Conservation (phyloP, 1,140 invertebrate species). For the Drosophila elegans region DNA sequence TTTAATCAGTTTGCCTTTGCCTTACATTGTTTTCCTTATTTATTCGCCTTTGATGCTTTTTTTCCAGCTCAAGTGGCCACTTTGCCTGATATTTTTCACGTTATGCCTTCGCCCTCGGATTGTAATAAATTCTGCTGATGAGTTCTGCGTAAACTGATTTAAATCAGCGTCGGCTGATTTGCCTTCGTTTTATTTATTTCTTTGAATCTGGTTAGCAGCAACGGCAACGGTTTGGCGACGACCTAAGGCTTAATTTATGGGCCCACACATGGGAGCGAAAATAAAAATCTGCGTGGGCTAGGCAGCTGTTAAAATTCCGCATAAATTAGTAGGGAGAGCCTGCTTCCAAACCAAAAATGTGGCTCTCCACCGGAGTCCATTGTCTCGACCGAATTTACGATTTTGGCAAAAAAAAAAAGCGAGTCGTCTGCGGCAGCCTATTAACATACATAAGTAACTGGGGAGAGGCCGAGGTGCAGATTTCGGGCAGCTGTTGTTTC, state of each 20-base stretch:
- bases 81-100: constrained; percentile 46
- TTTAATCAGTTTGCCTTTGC: constrained; percentile 56
- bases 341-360: too few relatives aligned
- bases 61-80: constrained; percentile 45
- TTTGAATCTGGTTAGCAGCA: constrained; percentile 41
- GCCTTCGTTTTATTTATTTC: constrained; percentile 62
- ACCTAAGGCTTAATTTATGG: constrained; percentile 46
- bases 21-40: constrained; percentile 52
- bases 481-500: constrained; percentile 45
- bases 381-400: constrained; percentile 45
- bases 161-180: constrained; percentile 71
- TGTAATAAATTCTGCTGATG: constrained; percentile 66
- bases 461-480: constrained; percentile 2
- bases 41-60: constrained; percentile 53
- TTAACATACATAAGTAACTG: constrained; percentile 59
- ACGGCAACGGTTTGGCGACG: constrained; percentile 20
- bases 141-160: constrained; percentile 71
- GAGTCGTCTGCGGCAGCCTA: constrained; percentile 9
- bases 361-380: constrained; percentile 16
- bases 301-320: constrained; percentile 72
- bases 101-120: constrained; percentile 17
- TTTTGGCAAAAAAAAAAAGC: constrained; percentile 5
- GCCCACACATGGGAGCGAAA: constrained; percentile 31
- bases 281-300: constrained; percentile 56
- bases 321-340: constrained; percentile 60